phyloP scores from a whole-genome alignment of 2,888 invertebrate species.

The Tethea ocularis region DNA sequence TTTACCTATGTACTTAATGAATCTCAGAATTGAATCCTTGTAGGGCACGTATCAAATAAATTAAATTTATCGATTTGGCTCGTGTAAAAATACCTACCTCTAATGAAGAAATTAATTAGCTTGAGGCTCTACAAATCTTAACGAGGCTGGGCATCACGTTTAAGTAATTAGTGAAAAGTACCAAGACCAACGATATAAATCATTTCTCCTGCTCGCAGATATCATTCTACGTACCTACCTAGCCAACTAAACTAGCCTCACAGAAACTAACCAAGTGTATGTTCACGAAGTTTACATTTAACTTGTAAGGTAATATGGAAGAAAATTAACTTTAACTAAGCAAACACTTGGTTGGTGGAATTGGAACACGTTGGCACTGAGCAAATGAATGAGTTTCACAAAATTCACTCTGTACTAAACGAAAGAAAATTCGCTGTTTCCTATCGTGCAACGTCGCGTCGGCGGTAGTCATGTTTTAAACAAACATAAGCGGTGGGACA shows the following conservation, averaged over 20 bases:
- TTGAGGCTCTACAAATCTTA: slow-evolving; percentile 45
- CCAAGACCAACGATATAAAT: slow-evolving; percentile 50
- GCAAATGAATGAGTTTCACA: slow-evolving; percentile 17
- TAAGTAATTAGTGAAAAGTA: slow-evolving; percentile 56
- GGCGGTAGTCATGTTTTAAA: neutral
- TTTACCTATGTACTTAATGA: no score
- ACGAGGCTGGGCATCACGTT: slow-evolving; percentile 46
- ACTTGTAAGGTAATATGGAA: slow-evolving; percentile 30
- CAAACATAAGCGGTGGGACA: neutral
- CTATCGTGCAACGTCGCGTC: neutral
- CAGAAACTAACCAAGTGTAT: slow-evolving; percentile 12
- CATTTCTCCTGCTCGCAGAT: slow-evolving; percentile 35
- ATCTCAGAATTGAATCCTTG: no score
- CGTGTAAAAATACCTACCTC: slow-evolving; percentile 18
- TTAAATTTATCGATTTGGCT: slow-evolving; percentile 21
- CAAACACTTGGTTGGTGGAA: slow-evolving; percentile 20
- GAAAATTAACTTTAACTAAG: slow-evolving; percentile 31
- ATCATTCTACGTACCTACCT: slow-evolving; percentile 16
- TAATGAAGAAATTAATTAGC: slow-evolving; percentile 34
- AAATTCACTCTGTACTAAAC: slow-evolving; percentile 17
- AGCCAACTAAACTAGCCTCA: slow-evolving; percentile 16
- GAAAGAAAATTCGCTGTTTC: slow-evolving; percentile 22
- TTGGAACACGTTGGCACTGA: slow-evolving; percentile 17
- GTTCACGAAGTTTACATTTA: slow-evolving; percentile 29
- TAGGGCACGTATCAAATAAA: neutral